Percentiles rank a stretch among this genome's conserved stretches.
phyloP scores from a whole-genome alignment of 2,888 invertebrate species.

The Drepana falcataria region DNA sequence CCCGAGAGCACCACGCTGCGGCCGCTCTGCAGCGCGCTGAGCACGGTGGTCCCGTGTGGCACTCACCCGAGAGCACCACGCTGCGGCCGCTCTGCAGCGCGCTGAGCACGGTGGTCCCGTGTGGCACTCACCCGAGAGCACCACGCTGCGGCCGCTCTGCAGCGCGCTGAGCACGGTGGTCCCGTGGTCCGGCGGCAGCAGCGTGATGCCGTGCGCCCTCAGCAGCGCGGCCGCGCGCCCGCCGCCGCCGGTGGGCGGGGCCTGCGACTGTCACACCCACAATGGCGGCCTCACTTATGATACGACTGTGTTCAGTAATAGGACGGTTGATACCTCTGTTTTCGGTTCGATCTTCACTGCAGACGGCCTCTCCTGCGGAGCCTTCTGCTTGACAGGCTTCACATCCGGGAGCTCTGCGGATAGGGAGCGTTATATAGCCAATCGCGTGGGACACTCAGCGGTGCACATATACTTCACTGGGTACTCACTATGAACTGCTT shows the following conservation, averaged over 20 bases:
- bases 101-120: conserved; percentile 78
- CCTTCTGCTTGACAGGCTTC: conserved; percentile 12
- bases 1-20: too few species aligned
- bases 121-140: conserved; percentile 82
- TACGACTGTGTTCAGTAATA: not conserved
- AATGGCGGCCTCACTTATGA: too few species aligned
- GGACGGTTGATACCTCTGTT: conserved; percentile 16
- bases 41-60: conserved; percentile 80
- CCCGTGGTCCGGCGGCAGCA: conserved; percentile 88
- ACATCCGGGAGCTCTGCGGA: conserved; percentile 10
- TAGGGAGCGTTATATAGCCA: not conserved
- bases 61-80: conserved; percentile 85
- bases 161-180: conserved; percentile 87
- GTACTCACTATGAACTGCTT: conserved; percentile 27
- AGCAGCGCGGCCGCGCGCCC: conserved; percentile 78
- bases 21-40: too few species aligned
- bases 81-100: conserved; percentile 84
- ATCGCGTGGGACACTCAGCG: too few species aligned
- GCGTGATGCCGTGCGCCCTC: conserved; percentile 91
- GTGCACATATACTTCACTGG: too few species aligned
- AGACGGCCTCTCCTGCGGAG: conserved; percentile 10
- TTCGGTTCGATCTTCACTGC: conserved; percentile 14
- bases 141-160: conserved; percentile 90
- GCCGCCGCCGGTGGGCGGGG: conserved; percentile 1
- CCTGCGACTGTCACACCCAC: too few species aligned